Percentiles rank a stretch among this genome's conserved stretches.
phyloP scores from a whole-genome alignment of 2,888 invertebrate species.

The Cetonia aurata region DNA sequence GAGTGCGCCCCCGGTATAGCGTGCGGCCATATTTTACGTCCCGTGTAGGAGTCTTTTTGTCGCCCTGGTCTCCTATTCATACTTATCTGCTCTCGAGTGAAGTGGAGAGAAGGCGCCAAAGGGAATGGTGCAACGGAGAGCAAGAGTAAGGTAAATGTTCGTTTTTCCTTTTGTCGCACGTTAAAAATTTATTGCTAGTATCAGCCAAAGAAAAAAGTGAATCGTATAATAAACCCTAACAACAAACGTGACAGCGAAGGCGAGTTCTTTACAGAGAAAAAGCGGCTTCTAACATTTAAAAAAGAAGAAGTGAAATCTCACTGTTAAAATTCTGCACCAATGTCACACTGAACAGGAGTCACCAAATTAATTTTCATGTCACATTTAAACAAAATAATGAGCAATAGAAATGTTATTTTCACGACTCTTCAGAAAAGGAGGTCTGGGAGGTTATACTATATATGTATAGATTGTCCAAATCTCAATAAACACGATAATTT shows the following conservation, averaged over 20 bases:
- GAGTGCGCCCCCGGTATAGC: slow-evolving; percentile 41
- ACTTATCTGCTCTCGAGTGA: slow-evolving; percentile 29
- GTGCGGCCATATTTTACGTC: slow-evolving; percentile 46
- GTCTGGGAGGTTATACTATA: too few species aligned
- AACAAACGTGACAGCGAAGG: slow-evolving; percentile 12
- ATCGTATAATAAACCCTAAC: slow-evolving; percentile 20
- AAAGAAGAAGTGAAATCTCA: too few species aligned
- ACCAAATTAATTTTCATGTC: too few species aligned
- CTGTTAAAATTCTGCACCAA: too few species aligned
- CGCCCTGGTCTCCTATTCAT: slow-evolving; percentile 45
- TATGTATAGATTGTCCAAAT: too few species aligned
- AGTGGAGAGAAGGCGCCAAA: slow-evolving; percentile 22
- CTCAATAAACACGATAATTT: too few species aligned
- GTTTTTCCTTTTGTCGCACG: slow-evolving; percentile 24
- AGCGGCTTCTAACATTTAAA: neutral
- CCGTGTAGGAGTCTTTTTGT: slow-evolving; percentile 46
- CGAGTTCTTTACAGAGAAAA: neutral
- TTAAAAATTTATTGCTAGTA: slow-evolving; percentile 21
- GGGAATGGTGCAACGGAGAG: slow-evolving; percentile 16
- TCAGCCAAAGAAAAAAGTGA: slow-evolving; percentile 3
- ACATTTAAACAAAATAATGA: too few species aligned
- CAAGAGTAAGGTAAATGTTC: slow-evolving; percentile 26
- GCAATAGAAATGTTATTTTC: too few species aligned
- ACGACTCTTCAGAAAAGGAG: too few species aligned
- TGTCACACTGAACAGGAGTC: too few species aligned